Evolutionary conservation across 2,888 invertebrate genomes (phyloP).

Genomic region (Biston betularia): DNA sequence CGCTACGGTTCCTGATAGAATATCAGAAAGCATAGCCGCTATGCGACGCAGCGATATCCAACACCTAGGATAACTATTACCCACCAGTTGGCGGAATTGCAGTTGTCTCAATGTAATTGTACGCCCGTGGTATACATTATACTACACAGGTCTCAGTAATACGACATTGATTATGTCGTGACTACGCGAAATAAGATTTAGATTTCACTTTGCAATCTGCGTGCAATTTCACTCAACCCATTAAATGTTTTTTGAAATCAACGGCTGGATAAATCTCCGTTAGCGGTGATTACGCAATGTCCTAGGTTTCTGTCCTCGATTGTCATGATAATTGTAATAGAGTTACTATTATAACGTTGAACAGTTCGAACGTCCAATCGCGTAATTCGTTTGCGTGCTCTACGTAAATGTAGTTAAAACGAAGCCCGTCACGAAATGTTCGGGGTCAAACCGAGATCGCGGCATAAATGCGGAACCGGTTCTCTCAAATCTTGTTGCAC

Average conservation of each 20-base stretch:
- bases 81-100: conserved; percentile 58
- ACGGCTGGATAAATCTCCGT: conserved; percentile 56
- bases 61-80: conserved; percentile 57
- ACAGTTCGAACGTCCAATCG: conserved; percentile 55
- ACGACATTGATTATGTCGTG: conserved; percentile 66
- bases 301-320: conserved; percentile 57
- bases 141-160: conserved; percentile 60
- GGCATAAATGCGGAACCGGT: conserved; percentile 67
- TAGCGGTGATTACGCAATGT: conserved; percentile 62
- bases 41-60: conserved; percentile 49
- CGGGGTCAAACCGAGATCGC: conserved; percentile 65
- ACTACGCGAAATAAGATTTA: conserved; percentile 66
- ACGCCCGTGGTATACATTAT: conserved; percentile 57
- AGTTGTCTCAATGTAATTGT: conserved; percentile 64
- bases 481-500: conserved; percentile 49
- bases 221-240: conserved; percentile 54
- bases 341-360: conserved; percentile 63
- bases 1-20: conserved; percentile 37
- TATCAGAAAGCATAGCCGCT: conserved; percentile 56
- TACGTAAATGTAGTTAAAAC: conserved; percentile 59
- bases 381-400: conserved; percentile 69
- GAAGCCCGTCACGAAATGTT: conserved; percentile 70
- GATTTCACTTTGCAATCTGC: conserved; percentile 59
- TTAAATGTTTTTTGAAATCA: conserved; percentile 58
- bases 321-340: conserved; percentile 68